phyloP scores from a whole-genome alignment of 2,888 invertebrate genomes.

The Tetranychus truncatus region DNA sequence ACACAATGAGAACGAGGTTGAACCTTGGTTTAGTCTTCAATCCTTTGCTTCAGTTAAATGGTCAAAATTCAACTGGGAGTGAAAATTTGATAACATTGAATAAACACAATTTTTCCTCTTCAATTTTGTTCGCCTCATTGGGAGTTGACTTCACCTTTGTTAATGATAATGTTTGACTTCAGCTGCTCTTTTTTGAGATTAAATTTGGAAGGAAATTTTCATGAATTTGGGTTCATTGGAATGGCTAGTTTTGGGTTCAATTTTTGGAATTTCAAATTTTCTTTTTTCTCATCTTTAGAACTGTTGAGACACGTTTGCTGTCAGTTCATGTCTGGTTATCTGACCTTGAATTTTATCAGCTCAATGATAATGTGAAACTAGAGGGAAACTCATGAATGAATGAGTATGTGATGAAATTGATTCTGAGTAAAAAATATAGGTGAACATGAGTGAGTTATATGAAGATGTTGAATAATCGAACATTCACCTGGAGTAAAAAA shows the following conservation, averaged over 20 bases:
- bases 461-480: neutral
- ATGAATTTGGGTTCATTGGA: too few species aligned
- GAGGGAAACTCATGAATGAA: neutral
- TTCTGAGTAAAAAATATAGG: neutral
- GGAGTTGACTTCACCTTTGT: neutral
- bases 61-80: neutral
- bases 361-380: neutral
- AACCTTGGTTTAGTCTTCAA: too few species aligned
- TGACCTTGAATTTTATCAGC: neutral
- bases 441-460: neutral
- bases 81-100: neutral
- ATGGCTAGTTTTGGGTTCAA: too few species aligned
- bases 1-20: too few species aligned
- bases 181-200: neutral
- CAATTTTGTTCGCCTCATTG: neutral
- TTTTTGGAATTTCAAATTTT: too few species aligned
- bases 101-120: neutral
- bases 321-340: neutral
- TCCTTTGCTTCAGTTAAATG: neutral
- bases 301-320: neutral
- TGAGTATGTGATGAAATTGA: neutral
- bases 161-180: neutral
- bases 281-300: too few species aligned
- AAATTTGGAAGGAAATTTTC: too few species aligned
- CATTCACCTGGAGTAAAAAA: neutral